Base-by-base conservation (phyloP, 2,888 invertebrate species). In the Drosophila lutescens region DNA sequence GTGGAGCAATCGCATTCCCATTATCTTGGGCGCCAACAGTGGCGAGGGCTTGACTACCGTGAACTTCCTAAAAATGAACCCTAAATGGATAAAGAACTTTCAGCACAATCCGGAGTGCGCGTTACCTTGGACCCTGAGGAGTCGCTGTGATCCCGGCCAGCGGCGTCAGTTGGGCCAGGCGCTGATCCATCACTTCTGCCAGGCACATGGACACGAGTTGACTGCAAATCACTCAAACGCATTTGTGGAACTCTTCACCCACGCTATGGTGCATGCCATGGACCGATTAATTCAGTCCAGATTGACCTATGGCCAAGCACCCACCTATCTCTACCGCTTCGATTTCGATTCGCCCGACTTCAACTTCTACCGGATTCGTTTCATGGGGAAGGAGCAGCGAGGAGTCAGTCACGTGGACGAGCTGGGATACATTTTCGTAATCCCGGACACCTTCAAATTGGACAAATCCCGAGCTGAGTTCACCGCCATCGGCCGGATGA, bases 291-390 rank as follows among this genome's bases (percentile, higher is more conserved):
- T 91, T 0, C 56, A 74, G 5, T 82, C 89, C 0, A 88, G 92
- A 1, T 49, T 85, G 15, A 72, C 80, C n/a, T 78, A 84, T 38
- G 70, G 80, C 6, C 47, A 60, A 10, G 88, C 87, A 2, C 82
- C 88, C 3, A 91, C 88, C 0, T 92, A 89, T 73, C 55, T 91
- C 0, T 91, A 90, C 59, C 88, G 91, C 13, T 92, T 92, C 47
- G 88, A 87, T 36, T 90, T 90, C 49, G 90, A 92, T 68, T 92
- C 92, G 0, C 74, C 81, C 3, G 78, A 81, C 49, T 91, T 90
- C 23, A 92, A 92, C 74, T 78, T 88, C 13, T 85, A 88, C 63
- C 88, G 91, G 12, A 65, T 84, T n/a, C 77, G 86, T 3, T 76
- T 55, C 3, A 62, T 74, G 9, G 91, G 90, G 0, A 77, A 76